phyloP scores from a whole-genome alignment of 2,797 vertebrate species.

The Halcyon badia region DNA sequence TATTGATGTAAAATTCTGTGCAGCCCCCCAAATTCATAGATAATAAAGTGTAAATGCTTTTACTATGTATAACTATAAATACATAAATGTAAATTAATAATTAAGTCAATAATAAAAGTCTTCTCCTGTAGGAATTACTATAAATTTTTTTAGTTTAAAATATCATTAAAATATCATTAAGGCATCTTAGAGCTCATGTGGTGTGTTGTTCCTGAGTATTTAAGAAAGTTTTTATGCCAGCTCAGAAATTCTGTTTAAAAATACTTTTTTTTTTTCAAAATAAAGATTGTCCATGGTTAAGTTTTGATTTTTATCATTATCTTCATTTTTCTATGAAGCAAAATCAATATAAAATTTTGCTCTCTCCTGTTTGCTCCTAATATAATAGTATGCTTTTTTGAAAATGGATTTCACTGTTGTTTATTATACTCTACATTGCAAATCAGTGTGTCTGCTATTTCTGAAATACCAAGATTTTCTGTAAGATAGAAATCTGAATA shows the following conservation, averaged over 20 bases:
- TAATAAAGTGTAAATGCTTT: neutral
- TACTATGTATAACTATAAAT: neutral
- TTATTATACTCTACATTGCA: neutral
- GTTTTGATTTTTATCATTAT: neutral
- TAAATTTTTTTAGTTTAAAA: neutral
- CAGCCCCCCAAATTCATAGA: neutral
- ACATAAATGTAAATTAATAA: neutral
- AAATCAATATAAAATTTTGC: neutral
- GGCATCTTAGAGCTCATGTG: neutral
- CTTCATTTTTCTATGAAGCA: neutral
- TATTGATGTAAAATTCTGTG: neutral
- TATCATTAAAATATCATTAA: neutral
- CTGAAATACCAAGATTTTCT: neutral
- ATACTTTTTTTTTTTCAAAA: neutral
- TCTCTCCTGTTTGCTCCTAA: neutral
- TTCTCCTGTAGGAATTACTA: neutral
- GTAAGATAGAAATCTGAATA: neutral
- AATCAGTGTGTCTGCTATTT: neutral
- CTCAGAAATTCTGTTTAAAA: neutral
- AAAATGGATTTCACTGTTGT: neutral
- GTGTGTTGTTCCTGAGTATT: neutral
- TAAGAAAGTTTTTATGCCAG: neutral
- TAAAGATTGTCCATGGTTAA: neutral
- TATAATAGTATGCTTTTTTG: neutral
- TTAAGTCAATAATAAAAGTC: neutral